Base-by-base conservation (phyloP, 2,113 vertebrate species). In the Lycocorax pyrrhopterus region DNA sequence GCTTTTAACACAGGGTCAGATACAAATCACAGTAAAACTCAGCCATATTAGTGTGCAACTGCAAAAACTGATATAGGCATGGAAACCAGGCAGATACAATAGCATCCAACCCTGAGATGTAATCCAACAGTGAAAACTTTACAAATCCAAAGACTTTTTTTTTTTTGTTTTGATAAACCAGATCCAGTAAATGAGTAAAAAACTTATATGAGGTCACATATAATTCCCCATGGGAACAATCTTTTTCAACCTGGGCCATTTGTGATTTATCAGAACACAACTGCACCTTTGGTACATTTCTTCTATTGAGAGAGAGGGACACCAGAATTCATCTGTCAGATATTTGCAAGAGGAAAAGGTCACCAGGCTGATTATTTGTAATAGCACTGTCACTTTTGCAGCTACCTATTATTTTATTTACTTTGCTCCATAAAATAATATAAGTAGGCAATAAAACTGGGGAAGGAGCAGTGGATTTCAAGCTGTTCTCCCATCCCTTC, bases 341-440 rank as follows among this genome's bases (percentile, higher is more conserved):
- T 19, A 69, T 78, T 78, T 94, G 41, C 63, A 84, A 77, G 23
- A 86, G 4, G 37, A 83, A 90, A 93, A 92, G 72, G 20, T 91
- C 59, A 91, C 55, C 47, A 59, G 16, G 33, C 12, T 81, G 46
- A 66, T 47, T 69, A 93, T 76, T 89, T 83, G 26, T 30, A 84
- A 41, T 18, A 74, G 12, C 22, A 46, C 16, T 30, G 46, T 9
- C 73, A 67, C 12, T 93, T 86, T 37, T 84, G 66, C 66, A 71
- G 60, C 55, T 67, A 94, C 39, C 13, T 58, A 39, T 43, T 39
- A 79, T 12, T 72, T 59, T 37, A 84, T 84, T 83, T 81, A 56
- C 14, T 58, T 87, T 77, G 72, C 20, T 63, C 19, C 9, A 68
- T 35, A 5, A 94, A 67, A 82, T 33, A 93, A 55, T 18, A 53